Evolutionary conservation across 2,888 invertebrate genomes (phyloP), one percentile per base, ranked within the genome.

Genomic region (Acleris literana): DNA sequence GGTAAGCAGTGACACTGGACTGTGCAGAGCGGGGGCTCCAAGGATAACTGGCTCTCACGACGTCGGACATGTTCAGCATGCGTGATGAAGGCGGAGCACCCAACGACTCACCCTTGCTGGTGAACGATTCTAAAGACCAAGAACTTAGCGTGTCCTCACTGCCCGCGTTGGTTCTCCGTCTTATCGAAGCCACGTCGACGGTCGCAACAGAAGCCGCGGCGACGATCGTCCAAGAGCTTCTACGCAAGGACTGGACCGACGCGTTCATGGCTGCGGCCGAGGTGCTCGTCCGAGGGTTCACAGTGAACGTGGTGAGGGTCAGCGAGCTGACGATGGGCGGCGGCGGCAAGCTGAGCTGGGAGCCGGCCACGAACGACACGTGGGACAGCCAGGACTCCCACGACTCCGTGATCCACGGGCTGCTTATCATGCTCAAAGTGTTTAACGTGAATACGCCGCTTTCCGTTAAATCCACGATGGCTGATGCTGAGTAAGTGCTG

Each of bases 371-470:
- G 13, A 20, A 3, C 13, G 43, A 7, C 25, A 46, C 16, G 29
- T 18, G 33, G 49, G 54, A 56, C 16, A 46, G 22, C 13, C 18
- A 64, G 48, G 58, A 62, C 44, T 17, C 22, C 78, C 79, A 80
- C 1, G 83, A 74, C 29, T 83, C 81, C 0, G 82, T 84, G 3
- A 69, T 74, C 87, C 88, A 88, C 0, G 88, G 87, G 0, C 83
- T 77, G 11, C 73, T 77, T 39, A 87, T 76, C 87, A 85, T 86
- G 64, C 76, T 76, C 5, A 87, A 65, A 0, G 87, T 87, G 55
- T 82, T 72, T 1, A 78, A 71, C 0, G 73, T 73, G 20, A 67
- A 67, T 7, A 18, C 18, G 29, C 11, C n/a, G 33, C 16, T 20
- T 1, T 48, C 46, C 0, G 57, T n/a, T n/a, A 44, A 25, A 20